A percentile compares a stretch with the other conserved stretches of the same genome.
phyloP scores from a whole-genome alignment of 2,113 vertebrate species.

The Gnathonemus echidnorhynchus region DNA sequence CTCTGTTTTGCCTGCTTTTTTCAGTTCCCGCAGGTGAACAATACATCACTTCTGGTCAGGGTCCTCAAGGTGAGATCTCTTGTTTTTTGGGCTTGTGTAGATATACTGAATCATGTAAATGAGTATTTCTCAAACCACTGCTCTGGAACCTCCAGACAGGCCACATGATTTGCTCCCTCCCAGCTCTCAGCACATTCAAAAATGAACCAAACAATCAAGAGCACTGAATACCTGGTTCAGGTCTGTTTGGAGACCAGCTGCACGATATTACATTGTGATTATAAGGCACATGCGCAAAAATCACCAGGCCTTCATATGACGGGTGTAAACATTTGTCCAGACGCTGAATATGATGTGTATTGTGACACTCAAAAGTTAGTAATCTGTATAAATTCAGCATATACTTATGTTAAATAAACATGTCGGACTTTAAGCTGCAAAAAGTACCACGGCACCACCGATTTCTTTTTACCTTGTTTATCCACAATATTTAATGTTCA shows the following conservation, averaged over 20 bases:
- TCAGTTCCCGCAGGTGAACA: slow-evolving; percentile 66
- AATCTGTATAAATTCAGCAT: not conserved
- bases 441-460: not conserved
- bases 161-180: not conserved
- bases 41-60: slow-evolving; percentile 67
- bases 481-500: not conserved
- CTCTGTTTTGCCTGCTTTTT: slow-evolving; percentile 63
- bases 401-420: not conserved
- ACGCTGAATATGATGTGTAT: not conserved
- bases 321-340: not conserved
- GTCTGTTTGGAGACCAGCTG: not conserved
- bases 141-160: not conserved
- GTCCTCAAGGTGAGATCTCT: slow-evolving; percentile 62
- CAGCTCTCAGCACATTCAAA: not conserved
- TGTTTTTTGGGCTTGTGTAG: not conserved
- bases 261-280: not conserved
- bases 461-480: not conserved
- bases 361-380: not conserved
- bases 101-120: not conserved
- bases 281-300: not conserved
- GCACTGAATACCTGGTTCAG: not conserved
- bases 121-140: not conserved
- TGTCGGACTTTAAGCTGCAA: not conserved
- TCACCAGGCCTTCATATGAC: not conserved
- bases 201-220: not conserved